phyloP scores from a whole-genome alignment of 2,113 vertebrate genomes.

The Equus quagga region DNA sequence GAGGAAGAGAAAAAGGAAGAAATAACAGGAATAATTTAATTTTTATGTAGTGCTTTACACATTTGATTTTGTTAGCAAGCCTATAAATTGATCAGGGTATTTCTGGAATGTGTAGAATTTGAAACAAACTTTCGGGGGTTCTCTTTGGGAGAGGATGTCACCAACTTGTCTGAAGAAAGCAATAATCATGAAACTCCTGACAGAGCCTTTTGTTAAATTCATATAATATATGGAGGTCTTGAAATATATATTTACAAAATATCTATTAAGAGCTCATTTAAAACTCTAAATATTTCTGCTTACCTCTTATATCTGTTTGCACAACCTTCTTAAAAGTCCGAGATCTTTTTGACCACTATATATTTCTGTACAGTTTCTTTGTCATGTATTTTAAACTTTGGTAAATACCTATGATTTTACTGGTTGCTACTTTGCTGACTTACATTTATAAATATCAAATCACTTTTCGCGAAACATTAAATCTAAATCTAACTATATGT shows the following conservation, averaged over 20 bases:
- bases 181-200: background rate
- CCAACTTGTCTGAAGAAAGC: background rate
- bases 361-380: background rate
- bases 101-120: background rate
- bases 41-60: background rate
- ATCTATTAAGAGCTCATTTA: background rate
- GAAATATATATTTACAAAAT: background rate
- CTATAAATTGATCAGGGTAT: background rate
- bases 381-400: background rate
- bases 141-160: slow-evolving; percentile 25
- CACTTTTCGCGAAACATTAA: background rate
- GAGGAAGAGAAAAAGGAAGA: background rate
- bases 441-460: background rate
- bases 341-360: background rate
- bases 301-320: background rate
- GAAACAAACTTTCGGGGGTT: background rate
- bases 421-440: background rate
- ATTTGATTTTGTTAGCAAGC: background rate
- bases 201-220: background rate
- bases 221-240: background rate
- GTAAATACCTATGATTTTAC: background rate
- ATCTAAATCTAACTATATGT: background rate
- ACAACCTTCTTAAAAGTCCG: background rate
- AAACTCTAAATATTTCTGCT: background rate
- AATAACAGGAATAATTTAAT: background rate